Percentiles rank a stretch among this genome's conserved stretches.
Conservation (phyloP, 2,113 vertebrate genomes). For the Poeciliopsis occidentalis region DNA sequence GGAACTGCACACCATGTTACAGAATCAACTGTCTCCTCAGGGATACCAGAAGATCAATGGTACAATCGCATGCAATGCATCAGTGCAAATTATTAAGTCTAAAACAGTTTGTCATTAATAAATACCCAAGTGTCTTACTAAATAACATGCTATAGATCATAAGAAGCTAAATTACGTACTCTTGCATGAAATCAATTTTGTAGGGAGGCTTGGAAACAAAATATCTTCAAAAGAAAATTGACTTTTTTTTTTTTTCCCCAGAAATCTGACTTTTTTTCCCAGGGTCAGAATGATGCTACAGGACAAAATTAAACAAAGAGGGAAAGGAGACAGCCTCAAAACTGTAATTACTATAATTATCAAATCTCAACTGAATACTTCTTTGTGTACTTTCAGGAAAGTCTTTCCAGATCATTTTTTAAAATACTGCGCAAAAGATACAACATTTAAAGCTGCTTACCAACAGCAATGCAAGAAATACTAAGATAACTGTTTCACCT, state of each 20-base stretch:
- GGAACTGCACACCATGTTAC: not conserved
- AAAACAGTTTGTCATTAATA: slow-evolving; percentile 28
- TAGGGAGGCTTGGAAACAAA: slow-evolving; percentile 41
- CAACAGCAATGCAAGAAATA: not conserved
- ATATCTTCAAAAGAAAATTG: slow-evolving; percentile 64
- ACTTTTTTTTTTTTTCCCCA: slow-evolving; percentile 48
- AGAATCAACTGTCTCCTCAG: not conserved
- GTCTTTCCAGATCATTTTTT: slow-evolving; percentile 17
- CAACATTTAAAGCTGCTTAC: not conserved
- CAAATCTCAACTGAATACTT: slow-evolving; percentile 13
- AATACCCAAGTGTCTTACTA: slow-evolving; percentile 24
- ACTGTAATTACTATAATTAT: slow-evolving; percentile 47
- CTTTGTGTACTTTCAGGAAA: slow-evolving; percentile 7
- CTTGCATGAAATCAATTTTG: slow-evolving; percentile 66
- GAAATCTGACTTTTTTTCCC: slow-evolving; percentile 58
- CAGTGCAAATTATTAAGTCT: slow-evolving; percentile 20
- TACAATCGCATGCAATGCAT: not conserved
- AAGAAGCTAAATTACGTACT: slow-evolving; percentile 56
- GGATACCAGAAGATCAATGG: not conserved
- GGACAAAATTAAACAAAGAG: slow-evolving; percentile 18
- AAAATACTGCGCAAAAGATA: slow-evolving; percentile 5
- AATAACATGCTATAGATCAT: slow-evolving; percentile 67
- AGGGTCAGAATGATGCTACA: slow-evolving; percentile 22
- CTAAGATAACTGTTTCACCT: not conserved
- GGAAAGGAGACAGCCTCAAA: slow-evolving; percentile 15